Base-by-base conservation (phyloP, 2,888 invertebrate species). In the Drosophila limbata region DNA sequence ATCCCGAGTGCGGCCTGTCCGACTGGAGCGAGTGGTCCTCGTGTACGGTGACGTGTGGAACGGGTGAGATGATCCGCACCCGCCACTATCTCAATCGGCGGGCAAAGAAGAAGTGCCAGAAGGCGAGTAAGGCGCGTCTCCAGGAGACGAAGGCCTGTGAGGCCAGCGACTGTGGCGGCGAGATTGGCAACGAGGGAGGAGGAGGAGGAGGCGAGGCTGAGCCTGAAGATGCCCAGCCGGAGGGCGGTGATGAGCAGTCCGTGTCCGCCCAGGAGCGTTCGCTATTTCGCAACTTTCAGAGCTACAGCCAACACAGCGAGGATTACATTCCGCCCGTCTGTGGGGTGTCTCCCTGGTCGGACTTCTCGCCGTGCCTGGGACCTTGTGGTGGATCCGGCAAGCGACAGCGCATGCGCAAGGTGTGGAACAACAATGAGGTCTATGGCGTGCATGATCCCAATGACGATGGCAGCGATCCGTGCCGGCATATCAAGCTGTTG, bases 321-420 rank as follows among this genome's bases (percentile, higher is more conserved):
- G 88, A 92, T 28, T 88, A 87, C 6, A 90, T 91, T 50, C 92
- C 92, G 4, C 89, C 92, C 0, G 90, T 90, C 17, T 97, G 97
- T 88, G 94, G 93, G 6, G 94, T 95, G 64, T 94, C 95, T 0
- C 92, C 94, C 4, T 97, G 97, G 97, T 95, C 96, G 50, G 93
- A 94, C 10, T 97, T 97, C 96, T 95, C 96, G 2, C 95, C 96
- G 1, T 97, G 97, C 91, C 95, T 96, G 13, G 95, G 95, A 28
- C 94, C 94, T 0, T 98, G 97, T 91, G 97, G 97, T 1, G 95
- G 95, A 77, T 63, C 44, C 0, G 97, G 97, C 0, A 93, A 94
- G 21, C 94, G 94, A 66, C 93, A 94, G 79, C 94, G 96, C n/a
- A 73, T 88, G 56, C 91, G 92, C 3, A 81, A 90, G 35, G 88